Evolutionary conservation across 1,140 invertebrate species (phyloP).

Genomic region (Bombyx mori): ASM3026992v2 NC_085108.1:3876501-3877000

Average conservation of each 20-base stretch:
- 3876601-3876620: background rate
- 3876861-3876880: slow-evolving; percentile 52
- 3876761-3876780: no score
- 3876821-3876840: slow-evolving; percentile 52
- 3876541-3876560: no score
- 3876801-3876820: slow-evolving; percentile 34
- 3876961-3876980: slow-evolving; percentile 48
- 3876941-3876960: slow-evolving; percentile 59
- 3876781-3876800: no score
- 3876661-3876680: slow-evolving; percentile 36
- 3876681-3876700: slow-evolving; percentile 27
- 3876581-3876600: no score
- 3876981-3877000: slow-evolving; percentile 53
- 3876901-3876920: slow-evolving; percentile 55
- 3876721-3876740: slow-evolving; percentile 38
- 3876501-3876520: no score
- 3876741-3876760: slow-evolving; percentile 40
- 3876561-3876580: no score
- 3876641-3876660: slow-evolving; percentile 54
- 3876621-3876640: slow-evolving; percentile 57
- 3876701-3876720: slow-evolving; percentile 12
- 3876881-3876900: slow-evolving; percentile 42
- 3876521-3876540: no score
- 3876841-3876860: slow-evolving; percentile 22
- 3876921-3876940: slow-evolving; percentile 35